These are phyloP conservation scores for Myoxocephalus aenaeus DNA, from an alignment of 2,797 vertebrate genomes.

Conservation along the genomic window DNA sequence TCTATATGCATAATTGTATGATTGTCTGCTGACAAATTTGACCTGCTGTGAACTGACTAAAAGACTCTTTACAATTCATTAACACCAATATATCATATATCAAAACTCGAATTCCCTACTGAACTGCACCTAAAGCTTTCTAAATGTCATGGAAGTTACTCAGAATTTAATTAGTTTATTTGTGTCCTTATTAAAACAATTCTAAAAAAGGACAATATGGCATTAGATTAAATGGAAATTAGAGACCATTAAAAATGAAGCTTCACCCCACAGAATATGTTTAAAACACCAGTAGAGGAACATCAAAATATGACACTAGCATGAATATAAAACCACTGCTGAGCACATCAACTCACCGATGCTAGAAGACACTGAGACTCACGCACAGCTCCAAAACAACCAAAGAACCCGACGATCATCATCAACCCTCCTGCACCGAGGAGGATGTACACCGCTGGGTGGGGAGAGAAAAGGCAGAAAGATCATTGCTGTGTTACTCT, in stretches of 20 bases:
- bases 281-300: not conserved
- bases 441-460: conserved; percentile 92
- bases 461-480: conserved; percentile 29
- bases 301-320: not conserved
- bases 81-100: not conserved
- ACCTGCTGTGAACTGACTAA: not conserved
- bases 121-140: not conserved
- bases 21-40: not conserved
- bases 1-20: not conserved
- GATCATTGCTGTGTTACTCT: not conserved
- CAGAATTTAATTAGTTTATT: not conserved
- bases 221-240: not conserved
- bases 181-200: too few species aligned
- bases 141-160: not conserved
- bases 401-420: conserved; percentile 96
- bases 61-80: not conserved
- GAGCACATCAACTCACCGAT: conserved; percentile 86
- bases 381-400: conserved; percentile 94
- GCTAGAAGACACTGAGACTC: conserved; percentile 97
- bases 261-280: not conserved
- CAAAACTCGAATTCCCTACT: not conserved
- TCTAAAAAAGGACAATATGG: not conserved
- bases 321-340: not conserved
- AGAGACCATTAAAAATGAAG: not conserved
- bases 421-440: conserved; percentile 92